phyloP scores from a whole-genome alignment of 2,797 vertebrate genomes.

The Pristis pectinata region DNA sequence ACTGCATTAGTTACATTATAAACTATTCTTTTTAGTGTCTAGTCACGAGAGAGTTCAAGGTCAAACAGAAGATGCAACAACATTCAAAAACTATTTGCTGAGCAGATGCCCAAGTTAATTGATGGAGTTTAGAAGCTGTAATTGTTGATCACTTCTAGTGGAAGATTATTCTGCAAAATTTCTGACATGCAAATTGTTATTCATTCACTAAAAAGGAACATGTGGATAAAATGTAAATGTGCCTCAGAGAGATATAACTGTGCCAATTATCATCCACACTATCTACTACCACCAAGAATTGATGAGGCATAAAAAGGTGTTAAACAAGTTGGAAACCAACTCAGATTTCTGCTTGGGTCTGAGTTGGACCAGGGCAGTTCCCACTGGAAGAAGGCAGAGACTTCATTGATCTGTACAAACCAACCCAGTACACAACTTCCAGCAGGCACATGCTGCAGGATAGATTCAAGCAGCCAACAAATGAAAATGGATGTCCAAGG shows the following conservation, averaged over 20 bases:
- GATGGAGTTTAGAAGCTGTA: background rate
- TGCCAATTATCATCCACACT: background rate
- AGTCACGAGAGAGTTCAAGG: background rate
- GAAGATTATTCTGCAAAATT: background rate
- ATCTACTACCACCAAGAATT: background rate
- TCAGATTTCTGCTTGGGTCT: background rate
- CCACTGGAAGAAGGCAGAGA: background rate
- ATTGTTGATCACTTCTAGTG: background rate
- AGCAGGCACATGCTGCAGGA: background rate
- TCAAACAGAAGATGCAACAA: background rate
- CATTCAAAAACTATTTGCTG: background rate
- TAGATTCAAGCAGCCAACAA: too few species aligned
- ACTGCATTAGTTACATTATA: background rate
- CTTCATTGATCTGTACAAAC: background rate
- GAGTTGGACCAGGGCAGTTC: background rate
- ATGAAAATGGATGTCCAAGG: background rate
- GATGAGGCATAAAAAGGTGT: background rate
- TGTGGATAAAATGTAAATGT: background rate
- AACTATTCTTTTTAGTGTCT: background rate
- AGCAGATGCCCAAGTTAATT: background rate
- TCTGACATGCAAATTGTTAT: background rate
- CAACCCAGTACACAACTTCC: background rate
- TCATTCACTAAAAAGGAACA: background rate
- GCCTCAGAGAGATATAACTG: background rate
- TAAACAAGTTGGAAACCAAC: background rate